A percentile compares a stretch with the other conserved stretches of the same genome.
These are phyloP conservation scores for Drosophila ananassae DNA, from an alignment of 1,140 invertebrate species.

Conservation along the genomic window DNA sequence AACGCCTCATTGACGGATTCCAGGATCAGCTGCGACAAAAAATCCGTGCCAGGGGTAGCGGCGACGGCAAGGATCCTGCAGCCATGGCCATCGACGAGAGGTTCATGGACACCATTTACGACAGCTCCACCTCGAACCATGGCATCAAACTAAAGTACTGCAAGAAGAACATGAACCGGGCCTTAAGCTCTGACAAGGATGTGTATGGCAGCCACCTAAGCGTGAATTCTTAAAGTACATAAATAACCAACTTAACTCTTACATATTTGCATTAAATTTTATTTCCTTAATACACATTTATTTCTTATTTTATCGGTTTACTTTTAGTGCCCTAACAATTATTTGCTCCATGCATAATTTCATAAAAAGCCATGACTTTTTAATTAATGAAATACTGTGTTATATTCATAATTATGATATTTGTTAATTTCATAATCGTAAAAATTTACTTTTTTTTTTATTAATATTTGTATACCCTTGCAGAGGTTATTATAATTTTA, in stretches of 20 bases:
- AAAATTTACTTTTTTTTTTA: no score
- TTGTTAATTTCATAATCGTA: no score
- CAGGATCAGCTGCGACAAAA: conserved; percentile 39
- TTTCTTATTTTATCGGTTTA: not conserved
- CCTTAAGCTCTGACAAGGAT: not conserved
- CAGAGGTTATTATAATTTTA: no score
- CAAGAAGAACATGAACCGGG: no score
- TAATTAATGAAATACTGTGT: no score
- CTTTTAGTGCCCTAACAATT: no score
- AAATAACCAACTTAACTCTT: not conserved
- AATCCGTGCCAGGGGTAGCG: not conserved
- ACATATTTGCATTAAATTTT: not conserved
- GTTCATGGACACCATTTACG: conserved; percentile 9
- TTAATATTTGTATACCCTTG: no score
- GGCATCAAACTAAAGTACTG: not conserved
- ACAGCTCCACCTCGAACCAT: not conserved
- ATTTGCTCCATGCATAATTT: no score
- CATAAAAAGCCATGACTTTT: no score
- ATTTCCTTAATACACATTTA: not conserved
- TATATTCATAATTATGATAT: no score
- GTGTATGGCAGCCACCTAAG: not conserved
- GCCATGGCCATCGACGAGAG: not conserved
- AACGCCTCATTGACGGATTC: conserved; percentile 53
- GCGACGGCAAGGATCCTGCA: not conserved
- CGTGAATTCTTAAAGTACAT: not conserved